Evolutionary conservation across 2,797 vertebrate species (phyloP).

Genomic region (Salarias fasciatus): DNA sequence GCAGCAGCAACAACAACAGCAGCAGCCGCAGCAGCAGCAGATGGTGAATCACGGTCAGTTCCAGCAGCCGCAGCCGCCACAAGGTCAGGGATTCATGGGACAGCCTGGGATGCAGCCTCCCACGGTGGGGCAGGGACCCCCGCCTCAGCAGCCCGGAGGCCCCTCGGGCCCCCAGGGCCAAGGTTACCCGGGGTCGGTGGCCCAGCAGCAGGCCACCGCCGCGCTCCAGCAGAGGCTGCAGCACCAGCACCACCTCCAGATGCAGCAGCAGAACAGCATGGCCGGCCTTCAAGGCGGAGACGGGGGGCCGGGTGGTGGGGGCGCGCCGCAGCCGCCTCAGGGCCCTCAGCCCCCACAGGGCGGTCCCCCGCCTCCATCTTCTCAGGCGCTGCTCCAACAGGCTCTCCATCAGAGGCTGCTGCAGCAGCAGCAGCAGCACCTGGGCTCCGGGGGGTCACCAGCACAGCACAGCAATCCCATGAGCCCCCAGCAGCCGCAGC

Average conservation of each 20-base stretch:
- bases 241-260: slow-evolving; percentile 89
- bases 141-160: slow-evolving; percentile 84
- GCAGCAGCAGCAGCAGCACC: slow-evolving; percentile 93
- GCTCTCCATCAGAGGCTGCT: slow-evolving; percentile 91
- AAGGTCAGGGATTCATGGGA: slow-evolving; percentile 86
- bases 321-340: slow-evolving; percentile 82
- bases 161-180: slow-evolving; percentile 85
- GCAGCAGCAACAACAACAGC: slow-evolving; percentile 81
- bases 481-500: slow-evolving; percentile 88
- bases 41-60: slow-evolving; percentile 92
- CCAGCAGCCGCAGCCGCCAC: slow-evolving; percentile 86
- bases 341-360: slow-evolving; percentile 81
- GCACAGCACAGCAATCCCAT: slow-evolving; percentile 93
- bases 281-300: slow-evolving; percentile 81
- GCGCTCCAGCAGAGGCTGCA: slow-evolving; percentile 89
- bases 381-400: slow-evolving; percentile 86
- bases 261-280: slow-evolving; percentile 90
- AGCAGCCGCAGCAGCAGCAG: slow-evolving; percentile 84
- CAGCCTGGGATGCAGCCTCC: slow-evolving; percentile 87
- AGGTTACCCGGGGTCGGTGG: slow-evolving; percentile 80
- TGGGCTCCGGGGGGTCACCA: slow-evolving; percentile 85
- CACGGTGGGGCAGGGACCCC: slow-evolving; percentile 76
- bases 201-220: slow-evolving; percentile 86
- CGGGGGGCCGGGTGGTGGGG: slow-evolving; percentile 65
- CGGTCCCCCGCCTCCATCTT: slow-evolving; percentile 79